Conservation (phyloP, 2,888 invertebrate species). For the Aradus depressus region DNA sequence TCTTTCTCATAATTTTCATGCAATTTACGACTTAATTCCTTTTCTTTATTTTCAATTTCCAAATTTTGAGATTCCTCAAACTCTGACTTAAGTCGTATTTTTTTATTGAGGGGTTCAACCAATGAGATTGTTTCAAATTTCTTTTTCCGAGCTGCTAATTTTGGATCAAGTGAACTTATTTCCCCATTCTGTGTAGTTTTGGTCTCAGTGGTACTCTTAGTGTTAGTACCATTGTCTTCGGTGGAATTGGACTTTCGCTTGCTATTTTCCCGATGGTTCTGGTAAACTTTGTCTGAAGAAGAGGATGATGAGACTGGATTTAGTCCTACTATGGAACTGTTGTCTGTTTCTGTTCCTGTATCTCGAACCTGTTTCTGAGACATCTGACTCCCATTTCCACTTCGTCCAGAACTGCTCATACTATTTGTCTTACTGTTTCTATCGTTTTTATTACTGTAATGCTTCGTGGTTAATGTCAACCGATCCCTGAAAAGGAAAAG, state of each 20-base stretch:
- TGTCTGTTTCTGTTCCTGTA: too few relatives aligned
- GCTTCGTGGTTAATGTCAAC: too few relatives aligned
- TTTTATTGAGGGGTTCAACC: conserved; percentile 40
- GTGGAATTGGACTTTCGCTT: background rate
- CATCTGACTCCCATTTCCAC: too few relatives aligned
- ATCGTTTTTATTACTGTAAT: background rate
- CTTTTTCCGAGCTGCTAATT: conserved; percentile 42
- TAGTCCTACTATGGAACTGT: too few relatives aligned
- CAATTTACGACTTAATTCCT: too few relatives aligned
- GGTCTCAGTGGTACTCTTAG: too few relatives aligned
- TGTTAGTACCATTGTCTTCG: background rate
- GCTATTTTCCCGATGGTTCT: background rate
- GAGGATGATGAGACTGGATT: too few relatives aligned
- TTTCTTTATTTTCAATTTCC: too few relatives aligned
- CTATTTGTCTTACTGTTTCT: background rate
- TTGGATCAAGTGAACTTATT: conserved; percentile 35
- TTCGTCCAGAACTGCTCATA: background rate
- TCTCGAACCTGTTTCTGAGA: too few relatives aligned
- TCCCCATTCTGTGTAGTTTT: conserved; percentile 13
- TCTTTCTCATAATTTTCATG: too few relatives aligned
- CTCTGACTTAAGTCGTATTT: conserved; percentile 39
- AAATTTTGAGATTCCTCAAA: too few relatives aligned
- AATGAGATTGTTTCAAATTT: conserved; percentile 43
- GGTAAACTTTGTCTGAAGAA: too few relatives aligned
- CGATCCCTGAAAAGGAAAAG: background rate